Conservation (phyloP, 2,888 invertebrate genomes). For the Ditula angustiorana region DNA sequence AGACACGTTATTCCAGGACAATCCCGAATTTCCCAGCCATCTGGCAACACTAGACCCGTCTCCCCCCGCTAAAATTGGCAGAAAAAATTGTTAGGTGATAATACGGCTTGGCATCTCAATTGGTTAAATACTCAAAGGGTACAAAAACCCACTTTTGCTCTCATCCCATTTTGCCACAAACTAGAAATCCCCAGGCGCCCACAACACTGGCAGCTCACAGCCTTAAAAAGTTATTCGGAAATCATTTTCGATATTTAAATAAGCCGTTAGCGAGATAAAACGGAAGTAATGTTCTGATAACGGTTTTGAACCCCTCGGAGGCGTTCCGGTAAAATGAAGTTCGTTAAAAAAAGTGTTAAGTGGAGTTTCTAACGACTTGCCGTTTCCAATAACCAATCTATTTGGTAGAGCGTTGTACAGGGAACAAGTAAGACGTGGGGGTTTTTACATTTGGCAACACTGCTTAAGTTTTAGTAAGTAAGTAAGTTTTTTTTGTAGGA, state of each 20-base stretch:
- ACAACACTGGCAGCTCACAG: slow-evolving; percentile 4
- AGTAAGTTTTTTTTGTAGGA: too few species aligned
- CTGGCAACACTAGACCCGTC: too few species aligned
- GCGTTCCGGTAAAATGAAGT: slow-evolving; percentile 24
- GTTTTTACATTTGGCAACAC: slow-evolving; percentile 22
- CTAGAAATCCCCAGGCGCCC: not conserved
- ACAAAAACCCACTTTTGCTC: not conserved
- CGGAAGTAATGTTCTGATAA: slow-evolving; percentile 26
- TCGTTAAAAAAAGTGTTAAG: slow-evolving; percentile 32
- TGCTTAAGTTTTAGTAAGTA: too few species aligned
- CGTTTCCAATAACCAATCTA: slow-evolving; percentile 30
- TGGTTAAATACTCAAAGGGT: too few species aligned
- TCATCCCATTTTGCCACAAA: not conserved
- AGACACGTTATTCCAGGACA: too few species aligned
- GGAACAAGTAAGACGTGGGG: not conserved
- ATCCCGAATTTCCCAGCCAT: too few species aligned
- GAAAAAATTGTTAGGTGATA: too few species aligned
- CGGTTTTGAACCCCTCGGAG: slow-evolving; percentile 7
- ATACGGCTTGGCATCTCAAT: too few species aligned
- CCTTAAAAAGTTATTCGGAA: slow-evolving; percentile 14
- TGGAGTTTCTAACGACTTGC: slow-evolving; percentile 31
- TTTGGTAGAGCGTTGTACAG: not conserved
- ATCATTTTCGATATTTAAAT: slow-evolving; percentile 25
- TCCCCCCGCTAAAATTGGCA: too few species aligned
- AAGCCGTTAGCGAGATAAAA: slow-evolving; percentile 31